Evolutionary conservation across 1,140 invertebrate genomes (phyloP), one percentile per base, ranked within the genome.

Genomic region (Drosophila parabipectinata): DNA sequence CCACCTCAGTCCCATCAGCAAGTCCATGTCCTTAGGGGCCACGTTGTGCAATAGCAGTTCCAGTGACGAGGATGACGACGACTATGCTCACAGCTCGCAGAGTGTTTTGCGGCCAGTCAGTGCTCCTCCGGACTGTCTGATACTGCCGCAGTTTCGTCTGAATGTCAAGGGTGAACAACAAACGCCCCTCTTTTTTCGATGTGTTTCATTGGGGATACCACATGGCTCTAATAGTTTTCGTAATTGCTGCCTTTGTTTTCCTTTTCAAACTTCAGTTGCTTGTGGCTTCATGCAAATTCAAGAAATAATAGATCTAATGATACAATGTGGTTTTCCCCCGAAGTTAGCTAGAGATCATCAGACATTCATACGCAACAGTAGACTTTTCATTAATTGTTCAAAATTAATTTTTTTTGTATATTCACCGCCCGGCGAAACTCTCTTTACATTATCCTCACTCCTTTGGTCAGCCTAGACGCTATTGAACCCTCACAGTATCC

Each of bases 91-190:
- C 48, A 54, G 47, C 44, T 21, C 15, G 2, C 61, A 32, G 45
- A 59, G 60, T 10, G 18, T 52, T 4, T 8, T 41, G 3, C 62
- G 90, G 12, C 79, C 89, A 4, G 71, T 85, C 28, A 91, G 90
- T 47, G 90, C 90, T 26, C 90, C 90, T 15, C 84, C 84, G 5
- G 84, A 73, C 15, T 88, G 79, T 44, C 53, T 77, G 30, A 9
- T 69, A 48, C 45, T 51, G 48, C 84, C 84, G 18, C 81, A 68
- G 4, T 87, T 84, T 30, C 76, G 66, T 57, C 57, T 84, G 21
- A 91, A 91, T 45, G 85, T 88, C 10, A 77, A 90, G 80, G 89
- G 88, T 91, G 81, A 84, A 37, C 34, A 37, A 66, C 64, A 18
- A 8, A 15, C 37, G 55, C 51, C 34, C 15, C 28, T 32, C 15